Evolutionary conservation across 92 coral and sea anemone species (phyloP).

Genomic region (Palythoa caribaeorum): DNA sequence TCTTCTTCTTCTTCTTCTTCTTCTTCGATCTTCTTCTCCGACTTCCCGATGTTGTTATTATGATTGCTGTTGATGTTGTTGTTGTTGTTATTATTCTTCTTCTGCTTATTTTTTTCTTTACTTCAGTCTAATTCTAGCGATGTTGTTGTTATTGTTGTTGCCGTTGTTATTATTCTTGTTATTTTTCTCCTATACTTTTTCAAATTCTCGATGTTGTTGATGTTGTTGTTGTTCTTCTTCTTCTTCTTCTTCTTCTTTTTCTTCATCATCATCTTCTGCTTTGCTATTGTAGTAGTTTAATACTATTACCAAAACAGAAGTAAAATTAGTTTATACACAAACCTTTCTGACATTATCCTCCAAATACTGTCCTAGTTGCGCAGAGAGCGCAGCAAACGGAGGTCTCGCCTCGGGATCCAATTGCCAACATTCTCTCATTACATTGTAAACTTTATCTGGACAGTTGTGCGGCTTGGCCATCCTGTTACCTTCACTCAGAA

Average conservation of each 20-base stretch:
- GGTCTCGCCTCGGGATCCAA: conserved; percentile 67
- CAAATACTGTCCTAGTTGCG: conserved; percentile 34
- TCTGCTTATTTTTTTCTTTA: no score
- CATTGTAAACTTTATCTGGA: conserved; percentile 71
- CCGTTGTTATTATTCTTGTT: no score
- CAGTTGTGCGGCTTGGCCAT: conserved; percentile 82
- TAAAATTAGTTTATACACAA: neutral
- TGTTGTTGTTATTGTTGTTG: no score
- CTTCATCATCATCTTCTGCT: neutral
- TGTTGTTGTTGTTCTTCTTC: no score
- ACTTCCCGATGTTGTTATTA: no score
- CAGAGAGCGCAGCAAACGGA: conserved; percentile 54
- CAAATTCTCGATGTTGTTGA: no score
- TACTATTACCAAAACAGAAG: neutral
- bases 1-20: no score
- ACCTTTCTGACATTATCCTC: conserved; percentile 37
- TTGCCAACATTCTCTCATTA: conserved; percentile 84
- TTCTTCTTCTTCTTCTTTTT: neutral
- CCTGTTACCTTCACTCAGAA: conserved; percentile 72
- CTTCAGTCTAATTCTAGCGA: no score
- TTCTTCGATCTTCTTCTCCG: no score
- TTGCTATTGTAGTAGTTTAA: neutral
- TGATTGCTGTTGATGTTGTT: no score
- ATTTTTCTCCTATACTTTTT: no score
- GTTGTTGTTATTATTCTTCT: no score